Percentiles rank a stretch among this genome's conserved stretches.
These are phyloP conservation scores for Tamandua tetradactyla DNA, from an alignment of 2,797 vertebrate species.

Conservation along the genomic window DNA sequence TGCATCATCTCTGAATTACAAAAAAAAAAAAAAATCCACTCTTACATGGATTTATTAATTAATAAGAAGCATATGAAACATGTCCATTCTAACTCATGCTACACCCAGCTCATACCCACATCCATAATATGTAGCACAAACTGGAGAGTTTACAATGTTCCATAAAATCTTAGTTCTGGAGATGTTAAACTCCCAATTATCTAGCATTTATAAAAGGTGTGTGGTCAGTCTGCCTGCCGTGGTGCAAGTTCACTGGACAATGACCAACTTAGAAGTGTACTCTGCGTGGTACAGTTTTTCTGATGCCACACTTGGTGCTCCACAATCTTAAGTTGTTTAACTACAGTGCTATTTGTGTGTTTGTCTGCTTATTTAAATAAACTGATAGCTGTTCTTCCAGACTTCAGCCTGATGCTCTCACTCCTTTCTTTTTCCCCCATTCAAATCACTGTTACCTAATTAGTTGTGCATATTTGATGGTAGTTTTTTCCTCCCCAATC, in stretches of 20 bases:
- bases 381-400: background rate
- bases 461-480: background rate
- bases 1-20: background rate
- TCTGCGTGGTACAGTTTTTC: background rate
- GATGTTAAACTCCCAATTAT: background rate
- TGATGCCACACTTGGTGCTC: background rate
- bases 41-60: background rate
- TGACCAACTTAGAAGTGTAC: background rate
- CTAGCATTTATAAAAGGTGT: background rate
- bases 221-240: background rate
- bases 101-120: background rate
- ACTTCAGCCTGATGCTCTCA: background rate
- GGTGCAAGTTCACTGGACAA: background rate
- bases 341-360: background rate
- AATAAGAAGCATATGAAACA: background rate
- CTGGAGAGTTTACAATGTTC: background rate
- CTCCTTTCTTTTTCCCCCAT: conserved; percentile 19
- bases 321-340: background rate
- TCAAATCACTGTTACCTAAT: background rate
- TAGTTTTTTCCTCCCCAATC: background rate
- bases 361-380: background rate
- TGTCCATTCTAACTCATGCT: background rate
- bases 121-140: background rate
- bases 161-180: background rate
- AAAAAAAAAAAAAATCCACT: background rate